phyloP scores from a whole-genome alignment of 2,113 vertebrate genomes.

The Crotalus viridis region DNA sequence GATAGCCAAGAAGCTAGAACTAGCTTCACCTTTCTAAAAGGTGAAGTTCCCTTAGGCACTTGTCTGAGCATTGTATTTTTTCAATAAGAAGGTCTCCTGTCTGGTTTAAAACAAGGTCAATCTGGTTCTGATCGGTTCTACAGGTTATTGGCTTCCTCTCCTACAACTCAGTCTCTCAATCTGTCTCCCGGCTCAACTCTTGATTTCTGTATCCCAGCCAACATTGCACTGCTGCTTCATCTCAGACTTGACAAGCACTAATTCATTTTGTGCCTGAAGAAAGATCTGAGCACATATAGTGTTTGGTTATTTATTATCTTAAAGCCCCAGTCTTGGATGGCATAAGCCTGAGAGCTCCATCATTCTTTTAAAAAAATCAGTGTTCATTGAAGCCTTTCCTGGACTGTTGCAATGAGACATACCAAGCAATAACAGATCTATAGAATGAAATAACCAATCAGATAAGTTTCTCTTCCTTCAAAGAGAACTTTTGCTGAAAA shows the following conservation, averaged over 20 bases:
- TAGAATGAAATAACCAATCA: constrained; percentile 4
- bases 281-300: neutral
- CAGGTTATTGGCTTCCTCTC: neutral
- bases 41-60: neutral
- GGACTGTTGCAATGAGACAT: neutral
- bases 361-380: neutral
- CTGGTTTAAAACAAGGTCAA: neutral
- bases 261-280: neutral
- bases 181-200: neutral
- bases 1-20: neutral
- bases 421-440: neutral
- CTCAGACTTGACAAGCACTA: neutral
- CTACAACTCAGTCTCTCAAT: neutral
- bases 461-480: constrained; percentile 16
- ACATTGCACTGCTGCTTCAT: neutral
- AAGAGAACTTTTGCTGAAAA: constrained; percentile 30
- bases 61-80: neutral
- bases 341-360: neutral
- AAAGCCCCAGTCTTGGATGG: neutral
- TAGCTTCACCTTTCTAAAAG: neutral
- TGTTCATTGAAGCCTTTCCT: neutral
- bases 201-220: neutral
- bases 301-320: neutral
- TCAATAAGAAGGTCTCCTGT: neutral
- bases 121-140: neutral